A percentile compares a stretch with the other conserved stretches of the same genome.
Evolutionary conservation across 2,888 invertebrate species (phyloP).

Genomic region (Caenorhabditis sp.): DNA sequence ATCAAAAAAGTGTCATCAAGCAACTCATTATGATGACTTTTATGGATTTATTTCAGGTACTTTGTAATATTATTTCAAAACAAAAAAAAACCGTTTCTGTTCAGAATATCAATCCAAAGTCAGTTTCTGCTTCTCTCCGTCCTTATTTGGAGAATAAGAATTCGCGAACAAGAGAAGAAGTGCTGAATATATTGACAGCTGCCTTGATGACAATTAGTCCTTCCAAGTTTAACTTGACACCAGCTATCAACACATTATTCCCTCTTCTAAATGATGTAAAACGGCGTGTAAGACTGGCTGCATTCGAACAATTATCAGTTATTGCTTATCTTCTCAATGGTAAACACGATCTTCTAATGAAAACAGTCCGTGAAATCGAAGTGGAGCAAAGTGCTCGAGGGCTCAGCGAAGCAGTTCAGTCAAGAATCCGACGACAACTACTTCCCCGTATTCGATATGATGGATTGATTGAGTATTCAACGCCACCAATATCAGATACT

Average conservation of each 20-base stretch:
- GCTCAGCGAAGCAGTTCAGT: slow-evolving; percentile 74
- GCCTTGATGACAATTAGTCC: slow-evolving; percentile 83
- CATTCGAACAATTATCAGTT: slow-evolving; percentile 82
- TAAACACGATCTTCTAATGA: slow-evolving; percentile 75
- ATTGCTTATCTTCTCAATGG: slow-evolving; percentile 80
- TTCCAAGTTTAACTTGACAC: slow-evolving; percentile 78
- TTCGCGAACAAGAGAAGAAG: slow-evolving; percentile 79
- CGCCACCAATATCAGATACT: slow-evolving; percentile 72
- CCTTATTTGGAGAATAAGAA: slow-evolving; percentile 74
- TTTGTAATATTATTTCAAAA: background rate
- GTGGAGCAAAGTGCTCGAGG: slow-evolving; percentile 72
- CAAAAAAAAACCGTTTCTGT: background rate
- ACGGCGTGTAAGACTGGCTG: slow-evolving; percentile 79
- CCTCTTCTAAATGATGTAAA: slow-evolving; percentile 77
- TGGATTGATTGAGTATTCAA: slow-evolving; percentile 81
- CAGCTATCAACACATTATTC: slow-evolving; percentile 73
- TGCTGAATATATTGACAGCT: slow-evolving; percentile 79
- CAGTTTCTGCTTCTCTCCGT: slow-evolving; percentile 75
- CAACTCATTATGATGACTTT: slow-evolving; percentile 73
- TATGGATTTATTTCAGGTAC: slow-evolving; percentile 74
- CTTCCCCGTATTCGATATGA: slow-evolving; percentile 80
- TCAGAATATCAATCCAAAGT: slow-evolving; percentile 72
- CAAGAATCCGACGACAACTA: slow-evolving; percentile 80
- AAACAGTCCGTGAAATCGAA: slow-evolving; percentile 74
- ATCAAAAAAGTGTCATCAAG: slow-evolving; percentile 74